phyloP scores from a whole-genome alignment of 2,888 invertebrate species.

The Prosopocoilus inquinatus region DNA sequence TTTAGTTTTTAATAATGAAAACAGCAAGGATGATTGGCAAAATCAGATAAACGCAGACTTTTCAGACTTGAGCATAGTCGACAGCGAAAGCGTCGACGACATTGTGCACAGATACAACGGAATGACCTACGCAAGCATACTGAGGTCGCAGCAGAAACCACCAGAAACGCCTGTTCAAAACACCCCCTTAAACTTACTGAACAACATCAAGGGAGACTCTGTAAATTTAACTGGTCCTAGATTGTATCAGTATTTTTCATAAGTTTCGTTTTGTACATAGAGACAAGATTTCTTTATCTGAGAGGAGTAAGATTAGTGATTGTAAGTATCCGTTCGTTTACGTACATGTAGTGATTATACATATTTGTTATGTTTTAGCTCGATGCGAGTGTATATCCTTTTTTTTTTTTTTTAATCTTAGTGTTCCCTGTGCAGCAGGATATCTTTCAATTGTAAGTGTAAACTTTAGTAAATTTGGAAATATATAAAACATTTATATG shows the following conservation, averaged over 20 bases:
- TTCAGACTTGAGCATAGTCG: conserved; percentile 39
- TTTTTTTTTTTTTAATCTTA: not conserved
- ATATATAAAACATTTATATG: conserved; percentile 4
- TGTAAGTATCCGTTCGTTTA: too few relatives aligned
- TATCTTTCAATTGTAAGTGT: not conserved
- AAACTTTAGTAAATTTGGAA: conserved; percentile 4
- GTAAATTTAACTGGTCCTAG: conserved; percentile 43
- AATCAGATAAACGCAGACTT: conserved; percentile 44
- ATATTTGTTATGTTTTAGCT: not conserved
- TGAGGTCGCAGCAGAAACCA: conserved; percentile 21
- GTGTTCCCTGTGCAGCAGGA: not conserved
- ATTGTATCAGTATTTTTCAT: conserved; percentile 60
- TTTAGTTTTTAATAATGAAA: conserved; percentile 2
- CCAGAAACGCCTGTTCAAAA: conserved; percentile 20
- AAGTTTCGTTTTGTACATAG: conserved; percentile 21
- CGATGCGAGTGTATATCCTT: not conserved
- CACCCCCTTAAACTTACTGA: conserved; percentile 50
- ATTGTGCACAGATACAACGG: conserved; percentile 39
- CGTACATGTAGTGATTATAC: too few relatives aligned
- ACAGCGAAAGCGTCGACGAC: conserved; percentile 34
- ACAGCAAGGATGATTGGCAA: conserved; percentile 32
- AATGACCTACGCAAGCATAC: conserved; percentile 43
- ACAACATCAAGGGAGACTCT: conserved; percentile 48
- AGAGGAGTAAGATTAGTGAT: too few relatives aligned
- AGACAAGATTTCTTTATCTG: not conserved